Evolutionary conservation across 30 jellyfish, hydroid and myxozoan species (phyloP).

Genomic region (Aurelia sp.): DNA sequence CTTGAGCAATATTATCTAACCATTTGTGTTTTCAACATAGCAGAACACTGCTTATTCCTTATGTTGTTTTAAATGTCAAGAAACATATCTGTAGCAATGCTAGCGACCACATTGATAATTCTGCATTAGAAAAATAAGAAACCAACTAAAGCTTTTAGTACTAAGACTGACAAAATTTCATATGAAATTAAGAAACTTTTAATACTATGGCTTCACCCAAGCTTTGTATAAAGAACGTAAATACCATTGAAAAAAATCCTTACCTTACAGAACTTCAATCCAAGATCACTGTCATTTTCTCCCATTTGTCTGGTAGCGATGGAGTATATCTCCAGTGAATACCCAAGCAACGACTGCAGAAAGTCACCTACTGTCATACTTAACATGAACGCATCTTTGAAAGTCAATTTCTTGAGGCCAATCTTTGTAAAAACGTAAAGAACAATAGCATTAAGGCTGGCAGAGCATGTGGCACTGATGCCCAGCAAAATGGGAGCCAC

Average conservation of each 20-base stretch:
- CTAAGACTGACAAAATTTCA: too few species aligned
- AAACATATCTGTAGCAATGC: too few species aligned
- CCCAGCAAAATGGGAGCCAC: constrained; percentile 20
- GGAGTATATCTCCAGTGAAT: constrained; percentile 47
- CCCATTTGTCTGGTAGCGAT: constrained; percentile 30
- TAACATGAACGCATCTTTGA: constrained; percentile 48
- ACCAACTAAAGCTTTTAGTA: too few species aligned
- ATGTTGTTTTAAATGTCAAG: too few species aligned
- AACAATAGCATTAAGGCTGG: constrained; percentile 38
- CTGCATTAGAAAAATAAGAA: too few species aligned
- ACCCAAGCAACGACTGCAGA: constrained; percentile 62
- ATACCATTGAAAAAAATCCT: neutral
- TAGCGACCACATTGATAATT: too few species aligned
- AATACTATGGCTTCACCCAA: too few species aligned
- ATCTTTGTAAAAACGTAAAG: constrained; percentile 31
- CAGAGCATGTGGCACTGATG: constrained; percentile 13
- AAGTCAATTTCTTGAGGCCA: constrained; percentile 24
- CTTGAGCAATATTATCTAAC: too few species aligned
- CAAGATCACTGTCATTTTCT: neutral
- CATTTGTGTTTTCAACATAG: too few species aligned
- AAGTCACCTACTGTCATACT: constrained; percentile 67
- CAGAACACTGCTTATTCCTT: too few species aligned
- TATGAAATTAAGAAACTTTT: too few species aligned
- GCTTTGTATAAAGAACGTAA: too few species aligned
- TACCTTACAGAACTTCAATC: constrained; percentile 41